phyloP scores from a whole-genome alignment of 2,113 vertebrate genomes.

The Bagarius yarrelli region DNA sequence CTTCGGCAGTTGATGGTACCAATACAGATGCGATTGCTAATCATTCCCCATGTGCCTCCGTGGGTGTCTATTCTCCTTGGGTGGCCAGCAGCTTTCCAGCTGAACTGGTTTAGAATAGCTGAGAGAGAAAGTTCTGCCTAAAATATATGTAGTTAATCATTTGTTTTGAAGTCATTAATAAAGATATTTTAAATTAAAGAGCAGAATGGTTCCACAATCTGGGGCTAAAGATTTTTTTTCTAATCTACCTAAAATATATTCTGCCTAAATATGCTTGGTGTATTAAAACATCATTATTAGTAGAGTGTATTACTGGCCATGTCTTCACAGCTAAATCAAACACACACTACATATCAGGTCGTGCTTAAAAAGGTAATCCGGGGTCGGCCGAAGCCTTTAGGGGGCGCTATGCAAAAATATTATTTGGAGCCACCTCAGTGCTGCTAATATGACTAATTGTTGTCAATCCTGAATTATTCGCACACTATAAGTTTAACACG shows the following conservation, averaged over 20 bases:
- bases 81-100: slow-evolving; percentile 45
- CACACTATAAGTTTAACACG: no score
- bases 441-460: no score
- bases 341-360: not conserved
- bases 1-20: slow-evolving; percentile 50
- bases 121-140: not conserved
- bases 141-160: not conserved
- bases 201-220: not conserved
- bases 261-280: not conserved
- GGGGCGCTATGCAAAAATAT: no score
- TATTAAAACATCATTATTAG: not conserved
- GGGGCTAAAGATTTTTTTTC: not conserved
- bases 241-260: not conserved
- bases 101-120: slow-evolving; percentile 40
- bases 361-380: not conserved
- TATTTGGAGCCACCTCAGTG: no score
- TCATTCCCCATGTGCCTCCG: slow-evolving; percentile 42
- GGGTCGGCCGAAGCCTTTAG: no score
- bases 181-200: not conserved
- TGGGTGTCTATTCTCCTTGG: slow-evolving; percentile 51
- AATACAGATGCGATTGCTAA: slow-evolving; percentile 49
- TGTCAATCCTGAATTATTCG: no score
- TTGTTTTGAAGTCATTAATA: slow-evolving; percentile 23
- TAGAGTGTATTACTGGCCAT: not conserved
- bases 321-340: not conserved